phyloP scores from a whole-genome alignment of 2,888 invertebrate genomes.

The Caenorhabditis sp. region DNA sequence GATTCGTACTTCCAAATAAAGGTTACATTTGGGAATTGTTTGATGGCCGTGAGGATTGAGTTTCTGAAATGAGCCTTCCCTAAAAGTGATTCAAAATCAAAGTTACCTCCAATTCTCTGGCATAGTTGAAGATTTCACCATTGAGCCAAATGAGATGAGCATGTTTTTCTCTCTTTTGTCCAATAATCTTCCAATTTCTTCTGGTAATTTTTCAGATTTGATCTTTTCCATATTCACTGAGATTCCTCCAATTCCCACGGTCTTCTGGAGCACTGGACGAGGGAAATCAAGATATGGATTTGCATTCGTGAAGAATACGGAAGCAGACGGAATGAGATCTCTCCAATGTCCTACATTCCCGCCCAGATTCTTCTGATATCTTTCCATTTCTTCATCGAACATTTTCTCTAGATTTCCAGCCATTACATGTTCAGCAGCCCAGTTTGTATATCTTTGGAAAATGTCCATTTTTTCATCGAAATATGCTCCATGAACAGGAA shows the following conservation, averaged over 20 bases:
- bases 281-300: slow-evolving; percentile 69
- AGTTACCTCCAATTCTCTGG: slow-evolving; percentile 47
- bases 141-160: slow-evolving; percentile 60
- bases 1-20: slow-evolving; percentile 69
- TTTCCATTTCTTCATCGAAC: slow-evolving; percentile 37
- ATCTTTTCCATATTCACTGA: slow-evolving; percentile 47
- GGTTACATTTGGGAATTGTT: slow-evolving; percentile 50
- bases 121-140: slow-evolving; percentile 45
- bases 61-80: slow-evolving; percentile 14
- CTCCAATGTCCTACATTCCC: slow-evolving; percentile 5
- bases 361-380: slow-evolving; percentile 12
- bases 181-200: slow-evolving; percentile 8
- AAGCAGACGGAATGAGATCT: slow-evolving; percentile 45
- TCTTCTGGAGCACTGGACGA: slow-evolving; percentile 65
- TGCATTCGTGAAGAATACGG: slow-evolving; percentile 62
- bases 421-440: slow-evolving; percentile 27
- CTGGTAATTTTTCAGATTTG: slow-evolving; percentile 17
- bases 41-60: slow-evolving; percentile 17
- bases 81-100: background rate
- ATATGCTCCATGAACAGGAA: slow-evolving; percentile 48
- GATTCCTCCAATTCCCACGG: slow-evolving; percentile 61
- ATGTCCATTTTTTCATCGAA: slow-evolving; percentile 56
- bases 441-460: slow-evolving; percentile 37
- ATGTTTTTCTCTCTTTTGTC: slow-evolving; percentile 10
- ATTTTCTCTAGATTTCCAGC: slow-evolving; percentile 33